These are phyloP conservation scores for Rhinatrema bivittatum DNA, from an alignment of 2,797 vertebrate species.

Conservation along the genomic window DNA sequence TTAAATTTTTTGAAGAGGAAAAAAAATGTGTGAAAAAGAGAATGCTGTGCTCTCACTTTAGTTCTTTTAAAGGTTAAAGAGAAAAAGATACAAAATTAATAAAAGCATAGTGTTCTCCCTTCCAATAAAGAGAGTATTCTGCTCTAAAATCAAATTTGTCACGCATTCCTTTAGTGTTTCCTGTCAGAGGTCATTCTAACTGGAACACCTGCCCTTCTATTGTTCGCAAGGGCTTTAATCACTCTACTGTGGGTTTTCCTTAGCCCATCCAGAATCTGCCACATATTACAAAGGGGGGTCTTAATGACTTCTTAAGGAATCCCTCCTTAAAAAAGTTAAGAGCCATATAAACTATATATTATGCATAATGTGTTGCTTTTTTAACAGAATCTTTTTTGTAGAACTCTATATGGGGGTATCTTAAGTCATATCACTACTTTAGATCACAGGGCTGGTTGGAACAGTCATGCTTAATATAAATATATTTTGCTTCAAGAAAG, in stretches of 20 bases:
- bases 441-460: too few relatives aligned
- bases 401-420: too few relatives aligned
- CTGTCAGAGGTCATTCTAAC: conserved; percentile 47
- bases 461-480: too few relatives aligned
- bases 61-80: conserved; percentile 51
- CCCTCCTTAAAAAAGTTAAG: conserved; percentile 19
- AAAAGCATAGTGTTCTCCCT: conserved; percentile 71
- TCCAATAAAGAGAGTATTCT: conserved; percentile 66
- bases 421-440: too few relatives aligned
- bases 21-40: too few relatives aligned
- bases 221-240: conserved; percentile 6
- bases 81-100: conserved; percentile 41
- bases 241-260: conserved; percentile 20
- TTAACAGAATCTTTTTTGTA: too few relatives aligned
- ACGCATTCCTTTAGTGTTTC: conserved; percentile 69
- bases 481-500: too few relatives aligned
- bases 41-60: too few relatives aligned
- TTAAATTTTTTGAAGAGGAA: neutral
- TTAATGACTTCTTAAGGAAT: too few relatives aligned
- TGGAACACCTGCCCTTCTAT: conserved; percentile 58
- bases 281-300: conserved; percentile 47
- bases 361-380: too few relatives aligned
- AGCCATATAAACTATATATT: too few relatives aligned
- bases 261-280: conserved; percentile 38
- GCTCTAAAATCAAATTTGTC: conserved; percentile 64